Evolutionary conservation across 2,113 vertebrate genomes (phyloP).

Genomic region (Echinops telfairi): DNA sequence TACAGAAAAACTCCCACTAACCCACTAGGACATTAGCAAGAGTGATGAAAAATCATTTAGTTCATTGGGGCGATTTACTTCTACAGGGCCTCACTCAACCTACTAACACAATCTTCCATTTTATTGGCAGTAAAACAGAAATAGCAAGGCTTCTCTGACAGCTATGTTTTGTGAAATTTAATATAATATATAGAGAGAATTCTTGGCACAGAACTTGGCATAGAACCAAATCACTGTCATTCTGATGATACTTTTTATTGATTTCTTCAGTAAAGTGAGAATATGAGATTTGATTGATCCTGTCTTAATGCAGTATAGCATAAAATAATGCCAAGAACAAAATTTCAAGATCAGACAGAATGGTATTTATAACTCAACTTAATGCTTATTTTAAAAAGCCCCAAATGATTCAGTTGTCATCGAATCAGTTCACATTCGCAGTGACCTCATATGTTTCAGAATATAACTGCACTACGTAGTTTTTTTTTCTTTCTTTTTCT

Average conservation of each 20-base stretch:
- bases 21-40: no score
- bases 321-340: not conserved
- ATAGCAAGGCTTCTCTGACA: not conserved
- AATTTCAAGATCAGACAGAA: not conserved
- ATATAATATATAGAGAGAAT: not conserved
- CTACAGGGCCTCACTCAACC: no score
- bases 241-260: not conserved
- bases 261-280: constrained; percentile 48
- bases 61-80: no score
- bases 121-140: no score
- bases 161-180: constrained; percentile 16
- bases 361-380: not conserved
- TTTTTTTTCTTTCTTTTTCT: no score
- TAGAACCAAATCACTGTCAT: constrained; percentile 29
- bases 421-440: no score
- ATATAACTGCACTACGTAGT: no score
- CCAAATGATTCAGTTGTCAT: no score
- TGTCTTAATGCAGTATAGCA: not conserved
- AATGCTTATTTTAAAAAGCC: not conserved
- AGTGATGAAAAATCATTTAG: no score
- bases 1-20: no score
- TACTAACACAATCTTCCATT: no score
- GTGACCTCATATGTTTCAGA: no score
- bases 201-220: not conserved
- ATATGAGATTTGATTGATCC: not conserved